A percentile compares a stretch with the other conserved stretches of the same genome.
Evolutionary conservation across 2,113 vertebrate genomes (phyloP).

Genomic region (Coracopsis vasa): DNA sequence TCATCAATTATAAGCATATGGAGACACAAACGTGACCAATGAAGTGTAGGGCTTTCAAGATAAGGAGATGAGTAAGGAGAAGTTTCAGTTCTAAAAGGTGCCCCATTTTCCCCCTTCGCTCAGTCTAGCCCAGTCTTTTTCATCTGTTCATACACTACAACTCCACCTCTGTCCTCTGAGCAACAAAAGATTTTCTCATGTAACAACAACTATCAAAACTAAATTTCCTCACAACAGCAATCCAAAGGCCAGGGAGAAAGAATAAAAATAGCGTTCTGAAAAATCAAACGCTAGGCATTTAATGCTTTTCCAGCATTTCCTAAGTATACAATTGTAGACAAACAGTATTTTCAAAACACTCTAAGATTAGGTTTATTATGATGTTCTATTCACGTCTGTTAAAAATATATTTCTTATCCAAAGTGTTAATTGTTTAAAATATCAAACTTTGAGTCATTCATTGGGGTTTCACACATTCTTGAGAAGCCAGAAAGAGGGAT

Average conservation of each 20-base stretch:
- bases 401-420: not conserved
- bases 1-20: not conserved
- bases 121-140: not conserved
- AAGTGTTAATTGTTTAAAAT: not conserved
- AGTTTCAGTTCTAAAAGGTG: not conserved
- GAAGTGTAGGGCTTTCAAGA: not conserved
- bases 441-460: not conserved
- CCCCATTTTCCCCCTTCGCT: fast-evolving
- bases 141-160: not conserved
- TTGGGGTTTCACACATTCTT: not conserved
- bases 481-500: not conserved
- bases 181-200: not conserved
- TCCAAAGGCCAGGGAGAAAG: not conserved
- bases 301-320: not conserved
- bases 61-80: not conserved
- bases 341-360: not conserved
- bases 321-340: not conserved
- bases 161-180: not conserved
- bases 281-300: not conserved
- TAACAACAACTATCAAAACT: not conserved
- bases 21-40: not conserved
- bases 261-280: not conserved
- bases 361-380: not conserved
- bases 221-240: not conserved
- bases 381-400: not conserved